Evolutionary conservation across 2,888 invertebrate genomes (phyloP), one percentile per base, ranked within the genome.

Genomic region (Malachius bipustulatus): DNA sequence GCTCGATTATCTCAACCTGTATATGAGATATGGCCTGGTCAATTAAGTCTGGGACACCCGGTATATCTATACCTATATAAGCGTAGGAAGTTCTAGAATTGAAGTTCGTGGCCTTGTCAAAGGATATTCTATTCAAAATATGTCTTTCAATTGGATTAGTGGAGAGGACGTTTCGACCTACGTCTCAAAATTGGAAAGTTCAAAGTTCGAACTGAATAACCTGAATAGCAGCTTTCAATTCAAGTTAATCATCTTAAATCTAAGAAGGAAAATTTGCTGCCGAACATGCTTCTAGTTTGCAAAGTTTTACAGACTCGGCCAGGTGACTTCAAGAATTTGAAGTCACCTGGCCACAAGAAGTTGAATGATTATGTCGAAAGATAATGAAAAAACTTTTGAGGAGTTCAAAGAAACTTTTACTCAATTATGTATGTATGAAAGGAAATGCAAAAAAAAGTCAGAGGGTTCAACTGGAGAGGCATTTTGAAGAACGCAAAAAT

Each of bases 91-190:
- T 46, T 12, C 43, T 51, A 16, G 50, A 48, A 35, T 35, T 38
- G 14, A 35, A 49, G 4, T 54, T 54, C 35, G 48, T 55, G 39
- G 51, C 54, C 16, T 40, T 47, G 14, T 49, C 54, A 4, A 51
- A 49, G 37, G 52, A 57, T 45, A 52, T 54, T 41, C 27, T 58
- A 15, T 56, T 54, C 38, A 52, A 48, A 34, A 51, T 51, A 12
- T 56, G 49, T 26, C 46, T 4, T 56, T 54, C 33, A 42, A 43
- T 34, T 57, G 54, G 52, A 46, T 37, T n/a, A 10, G 14, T 14
- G 44, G 37, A 19, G 47, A 52, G 32, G 51, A 56, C 42, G 47
- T 52, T 19, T 48, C 47, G 3, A 49, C 48, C 1, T 51, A 54
- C 33, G 38, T 48, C 14, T 47, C 49, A 8, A 51, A 47, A 34